Conservation (phyloP, 2,888 invertebrate species). For the Scaeva pyrastri region DNA sequence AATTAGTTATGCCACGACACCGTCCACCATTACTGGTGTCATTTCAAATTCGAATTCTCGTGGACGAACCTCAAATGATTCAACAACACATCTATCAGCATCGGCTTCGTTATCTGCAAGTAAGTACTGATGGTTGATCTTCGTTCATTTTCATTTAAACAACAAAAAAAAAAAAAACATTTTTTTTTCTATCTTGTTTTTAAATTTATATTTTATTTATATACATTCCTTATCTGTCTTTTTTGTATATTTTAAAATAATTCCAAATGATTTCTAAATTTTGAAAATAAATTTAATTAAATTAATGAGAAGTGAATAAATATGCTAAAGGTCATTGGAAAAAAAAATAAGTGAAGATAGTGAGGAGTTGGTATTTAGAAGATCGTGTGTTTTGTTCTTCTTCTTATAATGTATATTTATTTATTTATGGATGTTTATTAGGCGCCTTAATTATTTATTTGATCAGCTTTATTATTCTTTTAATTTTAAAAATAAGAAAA, state of each 20-base stretch:
- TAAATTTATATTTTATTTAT: slow-evolving; percentile 38
- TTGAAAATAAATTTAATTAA: slow-evolving; percentile 47
- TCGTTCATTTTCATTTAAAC: slow-evolving; percentile 9
- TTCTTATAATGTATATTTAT: not conserved
- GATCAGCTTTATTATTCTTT: slow-evolving; percentile 31
- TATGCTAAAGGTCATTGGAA: slow-evolving; percentile 26
- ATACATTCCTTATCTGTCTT: slow-evolving; percentile 50
- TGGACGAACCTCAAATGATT: slow-evolving; percentile 81
- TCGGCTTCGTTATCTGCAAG: slow-evolving; percentile 89
- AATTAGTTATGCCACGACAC: slow-evolving; percentile 80
- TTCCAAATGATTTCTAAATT: slow-evolving; percentile 67
- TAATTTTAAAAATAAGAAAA: not conserved
- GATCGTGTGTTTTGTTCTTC: not conserved
- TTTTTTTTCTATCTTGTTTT: slow-evolving; percentile 50
- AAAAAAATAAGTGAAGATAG: slow-evolving; percentile 6
- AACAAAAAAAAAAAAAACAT: no score
- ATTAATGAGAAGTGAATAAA: slow-evolving; percentile 27
- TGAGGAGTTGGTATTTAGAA: slow-evolving; percentile 15
- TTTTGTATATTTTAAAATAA: slow-evolving; percentile 42
- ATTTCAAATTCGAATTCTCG: slow-evolving; percentile 77
- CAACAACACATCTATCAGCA: slow-evolving; percentile 86
- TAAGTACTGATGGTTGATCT: slow-evolving; percentile 85
- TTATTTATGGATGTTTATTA: not conserved
- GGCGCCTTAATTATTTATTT: slow-evolving; percentile 20
- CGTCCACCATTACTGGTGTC: slow-evolving; percentile 78